Base-by-base conservation (phyloP, 2,888 invertebrate species). In the Physocephala rufipes region DNA sequence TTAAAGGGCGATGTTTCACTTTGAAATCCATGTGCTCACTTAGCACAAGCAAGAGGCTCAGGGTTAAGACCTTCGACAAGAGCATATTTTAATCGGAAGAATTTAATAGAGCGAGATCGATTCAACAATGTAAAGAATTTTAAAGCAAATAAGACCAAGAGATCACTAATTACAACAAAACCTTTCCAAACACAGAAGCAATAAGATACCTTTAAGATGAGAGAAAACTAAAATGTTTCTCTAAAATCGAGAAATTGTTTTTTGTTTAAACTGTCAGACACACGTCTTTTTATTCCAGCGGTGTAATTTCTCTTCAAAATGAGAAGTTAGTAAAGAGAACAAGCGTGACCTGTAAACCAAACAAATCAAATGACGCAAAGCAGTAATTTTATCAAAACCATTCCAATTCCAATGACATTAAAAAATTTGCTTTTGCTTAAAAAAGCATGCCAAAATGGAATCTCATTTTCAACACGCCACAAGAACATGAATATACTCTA, bases 311-410 rank as follows among this genome's bases (percentile, higher is more conserved):
- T 30, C n/a, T 13, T 19, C 26, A 51, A 24, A 30, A 36, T 21
- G 15, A 4, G 9, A 9, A 45, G 19, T 4, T 15, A 30, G 53
- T n/a, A n/a, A 16, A 45, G 24, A 24, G 49, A n/a, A 71, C 36
- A 58, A 68, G 68, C 51, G 59, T 76, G 74, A 77, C 74, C 75
- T 65, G 73, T 26, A 67, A 73, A 71, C 36, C 74, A 73, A 66
- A 28, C 43, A 58, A 72, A 21, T 66, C 68, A 67, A 62, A 69
- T 73, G 36, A 9, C 51, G 24, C 68, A 61, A 58, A 45, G 28
- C 36, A 70, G 65, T 45, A 55, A 19, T 64, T 63, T 51, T 24
- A 9, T 36, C 36, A 36, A 36, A 7, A 36, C 36, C 9, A 36
- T 43, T n/a, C 45, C 63, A 16, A 30, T 28, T 43, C 43, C 61